phyloP scores from a whole-genome alignment of 2,888 invertebrate genomes.

The Ectemnius continuus region DNA sequence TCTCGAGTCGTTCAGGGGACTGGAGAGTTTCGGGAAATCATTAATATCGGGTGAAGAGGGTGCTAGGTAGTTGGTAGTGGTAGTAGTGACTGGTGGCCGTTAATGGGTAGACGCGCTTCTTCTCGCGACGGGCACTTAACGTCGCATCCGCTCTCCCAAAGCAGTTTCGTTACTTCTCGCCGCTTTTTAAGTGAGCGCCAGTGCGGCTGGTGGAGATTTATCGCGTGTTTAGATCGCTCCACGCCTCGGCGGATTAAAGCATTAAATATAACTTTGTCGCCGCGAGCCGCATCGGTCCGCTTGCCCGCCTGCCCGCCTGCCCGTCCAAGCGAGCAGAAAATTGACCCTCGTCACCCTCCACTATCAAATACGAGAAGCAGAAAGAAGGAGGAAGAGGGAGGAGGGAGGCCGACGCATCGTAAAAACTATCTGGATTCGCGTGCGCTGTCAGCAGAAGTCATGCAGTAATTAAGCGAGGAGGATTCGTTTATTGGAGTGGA shows the following conservation, averaged over 20 bases:
- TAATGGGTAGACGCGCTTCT: constrained; percentile 54
- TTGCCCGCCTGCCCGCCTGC: too few relatives aligned
- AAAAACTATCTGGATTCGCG: not conserved
- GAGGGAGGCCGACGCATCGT: not conserved
- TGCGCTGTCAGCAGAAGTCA: too few relatives aligned
- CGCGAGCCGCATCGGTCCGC: not conserved
- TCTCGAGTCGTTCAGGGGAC: constrained; percentile 54
- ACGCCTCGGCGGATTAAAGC: constrained; percentile 66
- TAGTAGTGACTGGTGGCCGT: constrained; percentile 34
- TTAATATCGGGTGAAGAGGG: constrained; percentile 66
- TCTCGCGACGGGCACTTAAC: constrained; percentile 66
- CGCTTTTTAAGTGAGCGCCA: constrained; percentile 64
- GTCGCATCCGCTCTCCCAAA: constrained; percentile 66
- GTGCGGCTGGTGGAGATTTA: constrained; percentile 64
- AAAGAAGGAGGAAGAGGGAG: constrained; percentile 5
- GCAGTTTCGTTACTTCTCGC: constrained; percentile 57
- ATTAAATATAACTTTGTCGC: constrained; percentile 51
- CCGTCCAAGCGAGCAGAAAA: constrained; percentile 50
- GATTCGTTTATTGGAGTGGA: too few relatives aligned
- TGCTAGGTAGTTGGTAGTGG: constrained; percentile 13
- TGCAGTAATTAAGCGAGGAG: too few relatives aligned
- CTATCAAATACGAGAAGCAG: too few relatives aligned
- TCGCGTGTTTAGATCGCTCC: constrained; percentile 70
- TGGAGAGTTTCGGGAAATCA: constrained; percentile 70
- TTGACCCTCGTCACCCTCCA: constrained; percentile 31